Conservation (phyloP, 2,113 vertebrate genomes). For the Anseranas semipalmata region DNA sequence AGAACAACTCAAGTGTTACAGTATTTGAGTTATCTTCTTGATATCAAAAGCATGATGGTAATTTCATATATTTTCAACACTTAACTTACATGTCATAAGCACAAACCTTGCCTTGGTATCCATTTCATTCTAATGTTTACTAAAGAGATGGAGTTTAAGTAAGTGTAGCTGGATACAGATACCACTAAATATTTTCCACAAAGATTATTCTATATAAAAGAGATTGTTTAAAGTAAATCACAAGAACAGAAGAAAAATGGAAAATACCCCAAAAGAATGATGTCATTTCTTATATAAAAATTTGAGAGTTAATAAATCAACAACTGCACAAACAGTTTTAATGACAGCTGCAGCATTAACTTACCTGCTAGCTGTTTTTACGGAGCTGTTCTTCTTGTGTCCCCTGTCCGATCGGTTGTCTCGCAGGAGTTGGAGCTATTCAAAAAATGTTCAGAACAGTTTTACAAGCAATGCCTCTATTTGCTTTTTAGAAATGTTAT, state of each 20-base stretch:
- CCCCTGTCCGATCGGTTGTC: constrained; percentile 89
- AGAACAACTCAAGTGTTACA: not conserved
- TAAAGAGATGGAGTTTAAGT: not conserved
- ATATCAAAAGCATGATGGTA: not conserved
- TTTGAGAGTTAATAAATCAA: not conserved
- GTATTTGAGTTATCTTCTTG: not conserved
- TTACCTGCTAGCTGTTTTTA: constrained; percentile 95
- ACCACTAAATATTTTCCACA: not conserved
- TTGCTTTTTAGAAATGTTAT: not conserved
- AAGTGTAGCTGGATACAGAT: not conserved
- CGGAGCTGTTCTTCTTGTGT: constrained; percentile 90
- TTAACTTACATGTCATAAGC: not conserved
- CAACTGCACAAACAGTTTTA: not conserved
- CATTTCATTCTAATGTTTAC: not conserved
- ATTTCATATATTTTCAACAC: not conserved
- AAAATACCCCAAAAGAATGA: not conserved
- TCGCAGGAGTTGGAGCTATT: constrained; percentile 84
- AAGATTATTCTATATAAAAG: not conserved
- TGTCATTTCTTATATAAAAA: not conserved
- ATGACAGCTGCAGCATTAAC: not conserved
- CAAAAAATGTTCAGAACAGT: constrained; percentile 11
- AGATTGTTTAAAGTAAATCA: not conserved
- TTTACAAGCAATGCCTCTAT: constrained; percentile 16
- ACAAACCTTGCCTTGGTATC: not conserved
- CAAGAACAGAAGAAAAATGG: not conserved